Evolutionary conservation across 2,797 vertebrate genomes (phyloP), one percentile per base, ranked within the genome.

Genomic region (Nasua narica): DNA sequence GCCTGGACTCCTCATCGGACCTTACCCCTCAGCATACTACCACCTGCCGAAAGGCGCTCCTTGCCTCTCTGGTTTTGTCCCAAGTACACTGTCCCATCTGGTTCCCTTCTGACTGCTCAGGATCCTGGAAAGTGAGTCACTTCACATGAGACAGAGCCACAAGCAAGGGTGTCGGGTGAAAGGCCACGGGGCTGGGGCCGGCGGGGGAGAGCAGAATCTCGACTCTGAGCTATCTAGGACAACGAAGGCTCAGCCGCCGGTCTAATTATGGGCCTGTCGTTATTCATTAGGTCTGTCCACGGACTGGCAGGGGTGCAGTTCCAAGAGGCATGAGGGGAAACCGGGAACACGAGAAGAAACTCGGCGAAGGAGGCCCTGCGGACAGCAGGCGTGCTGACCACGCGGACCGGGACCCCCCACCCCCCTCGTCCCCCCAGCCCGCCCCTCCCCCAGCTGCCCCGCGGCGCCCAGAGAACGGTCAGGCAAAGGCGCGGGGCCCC

Each of bases 1-100:
- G 83, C 1, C n/a, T 8, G 2, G 46, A 18, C 37, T 86, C n/a
- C 52, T 6, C 1, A 0, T 37, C 88, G 37, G 32, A 60, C 12
- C 29, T 60, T 46, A 77, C 76, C 8, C 43, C 2, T 7, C 8
- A 14, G 67, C 48, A 10, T 0, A 8, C 48, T 3, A 12, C 29
- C 52, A 32, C n/a, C 37, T 5, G 21, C 48, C 9, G 16, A 16
- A 58, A 89, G 21, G 7, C 0, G 2, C 2, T 2, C 16, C 0
- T 1, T 2, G 32, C 88, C 78, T 72, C 50, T 72, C 23, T 11
- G 3, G 0, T 1, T 40, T 32, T 5, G 0, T 56, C 60, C 29
- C 2, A 0, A 56, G 40, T 35, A 32, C 18, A 19, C 43, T 23
- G 3, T 19, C 11, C 23, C 43, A 27, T 14, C 50, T 58, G 50